These are phyloP conservation scores for Unio delphinus DNA, from an alignment of 2,888 invertebrate species.

Conservation along the genomic window DNA sequence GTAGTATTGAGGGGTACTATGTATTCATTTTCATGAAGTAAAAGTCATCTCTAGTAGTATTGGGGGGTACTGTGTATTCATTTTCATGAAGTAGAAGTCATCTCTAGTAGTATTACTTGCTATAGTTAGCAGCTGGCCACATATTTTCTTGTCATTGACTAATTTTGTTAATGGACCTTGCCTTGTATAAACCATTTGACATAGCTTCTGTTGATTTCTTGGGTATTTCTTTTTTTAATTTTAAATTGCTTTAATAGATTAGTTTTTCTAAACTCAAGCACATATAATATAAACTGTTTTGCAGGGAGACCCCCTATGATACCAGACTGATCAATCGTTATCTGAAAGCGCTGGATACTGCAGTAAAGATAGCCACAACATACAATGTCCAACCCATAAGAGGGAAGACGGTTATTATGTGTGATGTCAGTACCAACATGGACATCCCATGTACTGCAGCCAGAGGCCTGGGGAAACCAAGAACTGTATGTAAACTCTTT, in stretches of 20 bases:
- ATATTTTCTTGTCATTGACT: too few species aligned
- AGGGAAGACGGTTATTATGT: conserved; percentile 71
- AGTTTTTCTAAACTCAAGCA: too few species aligned
- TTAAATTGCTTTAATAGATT: neutral
- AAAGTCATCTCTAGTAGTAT: too few species aligned
- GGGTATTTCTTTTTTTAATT: neutral
- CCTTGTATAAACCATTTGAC: neutral
- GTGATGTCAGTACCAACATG: conserved; percentile 60
- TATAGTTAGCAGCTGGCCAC: too few species aligned
- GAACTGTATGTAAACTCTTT: conserved; percentile 51
- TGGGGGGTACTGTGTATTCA: too few species aligned
- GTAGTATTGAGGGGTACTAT: too few species aligned
- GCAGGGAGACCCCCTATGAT: conserved; percentile 62
- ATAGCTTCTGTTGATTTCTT: neutral
- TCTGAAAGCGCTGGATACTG: conserved; percentile 70
- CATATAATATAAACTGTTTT: conserved; percentile 5
- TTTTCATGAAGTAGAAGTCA: too few species aligned
- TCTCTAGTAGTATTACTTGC: too few species aligned
- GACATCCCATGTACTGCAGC: conserved; percentile 61
- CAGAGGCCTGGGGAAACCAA: conserved; percentile 68
- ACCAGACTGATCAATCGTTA: conserved; percentile 63
- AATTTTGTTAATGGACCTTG: neutral
- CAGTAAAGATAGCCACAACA: conserved; percentile 72
- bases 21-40: too few species aligned
- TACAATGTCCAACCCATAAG: conserved; percentile 72